phyloP scores from a whole-genome alignment of 2,797 vertebrate genomes.

The Danio jaintianensis region DNA sequence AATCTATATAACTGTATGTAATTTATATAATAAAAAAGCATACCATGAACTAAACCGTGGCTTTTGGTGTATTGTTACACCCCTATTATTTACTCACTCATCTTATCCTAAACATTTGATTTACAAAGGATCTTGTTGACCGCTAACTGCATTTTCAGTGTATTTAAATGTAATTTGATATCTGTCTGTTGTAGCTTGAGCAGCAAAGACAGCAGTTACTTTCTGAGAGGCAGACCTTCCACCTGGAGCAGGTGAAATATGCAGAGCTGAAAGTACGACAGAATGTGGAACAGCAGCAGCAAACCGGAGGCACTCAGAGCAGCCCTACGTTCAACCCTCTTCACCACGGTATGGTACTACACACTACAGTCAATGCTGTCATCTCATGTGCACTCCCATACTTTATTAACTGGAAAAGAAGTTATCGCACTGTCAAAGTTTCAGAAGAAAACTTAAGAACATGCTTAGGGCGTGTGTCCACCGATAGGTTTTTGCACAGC shows the following conservation, averaged over 20 bases:
- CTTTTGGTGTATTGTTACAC: too few relatives aligned
- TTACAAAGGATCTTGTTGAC: not conserved
- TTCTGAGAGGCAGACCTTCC: slow-evolving; percentile 93
- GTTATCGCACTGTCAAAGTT: too few relatives aligned
- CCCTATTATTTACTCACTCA: not conserved
- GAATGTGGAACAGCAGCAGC: slow-evolving; percentile 81
- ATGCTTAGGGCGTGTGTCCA: too few relatives aligned
- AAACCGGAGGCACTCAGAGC: slow-evolving; percentile 66
- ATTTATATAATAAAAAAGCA: too few relatives aligned
- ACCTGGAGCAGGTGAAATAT: slow-evolving; percentile 96
- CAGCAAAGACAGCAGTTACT: slow-evolving; percentile 97
- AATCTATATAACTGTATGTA: too few relatives aligned
- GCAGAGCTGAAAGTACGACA: slow-evolving; percentile 86
- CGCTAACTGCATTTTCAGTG: not conserved
- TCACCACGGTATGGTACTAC: slow-evolving; percentile 81
- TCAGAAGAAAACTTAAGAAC: too few relatives aligned
- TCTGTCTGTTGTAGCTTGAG: slow-evolving; percentile 80
- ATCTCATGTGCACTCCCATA: slow-evolving; percentile 65
- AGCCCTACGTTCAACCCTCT: slow-evolving; percentile 68
- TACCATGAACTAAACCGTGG: too few relatives aligned
- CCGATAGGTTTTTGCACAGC: too few relatives aligned
- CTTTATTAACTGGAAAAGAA: too few relatives aligned
- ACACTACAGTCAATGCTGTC: slow-evolving; percentile 71
- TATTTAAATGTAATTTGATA: not conserved
- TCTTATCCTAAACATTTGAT: not conserved